A percentile compares a stretch with the other conserved stretches of the same genome.
phyloP scores from a whole-genome alignment of 2,888 invertebrate genomes.

The Tenthredo amoena region DNA sequence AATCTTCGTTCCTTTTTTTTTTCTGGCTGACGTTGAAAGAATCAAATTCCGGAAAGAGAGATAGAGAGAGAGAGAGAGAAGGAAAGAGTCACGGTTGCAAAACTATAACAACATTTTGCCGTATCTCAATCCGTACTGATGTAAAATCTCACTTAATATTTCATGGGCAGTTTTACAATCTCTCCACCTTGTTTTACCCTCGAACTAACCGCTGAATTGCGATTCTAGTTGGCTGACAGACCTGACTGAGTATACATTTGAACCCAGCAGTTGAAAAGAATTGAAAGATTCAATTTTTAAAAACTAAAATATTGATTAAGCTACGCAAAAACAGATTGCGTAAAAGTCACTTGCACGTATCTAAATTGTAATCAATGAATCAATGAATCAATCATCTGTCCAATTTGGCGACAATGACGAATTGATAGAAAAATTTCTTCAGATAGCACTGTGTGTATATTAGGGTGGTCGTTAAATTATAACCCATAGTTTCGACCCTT shows the following conservation, averaged over 20 bases:
- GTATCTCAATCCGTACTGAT: constrained; percentile 1
- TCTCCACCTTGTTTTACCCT: background rate
- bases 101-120: background rate
- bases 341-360: constrained; percentile 15
- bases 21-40: too few relatives aligned
- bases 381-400: background rate
- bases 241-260: background rate
- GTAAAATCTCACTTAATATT: constrained; percentile 6
- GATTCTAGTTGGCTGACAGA: background rate
- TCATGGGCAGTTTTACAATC: background rate
- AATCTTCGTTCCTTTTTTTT: background rate
- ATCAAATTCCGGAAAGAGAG: background rate
- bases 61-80: background rate
- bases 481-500: too few relatives aligned
- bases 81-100: background rate
- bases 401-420: background rate
- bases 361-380: constrained; percentile 4
- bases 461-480: too few relatives aligned
- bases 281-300: background rate
- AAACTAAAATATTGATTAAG: constrained; percentile 5
- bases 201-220: background rate
- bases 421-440: background rate
- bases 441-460: constrained; percentile 6
- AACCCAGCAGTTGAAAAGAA: background rate
- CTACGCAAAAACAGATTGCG: background rate